Conservation (phyloP, 1,140 invertebrate genomes). For the Drosophila sp. region DNA sequence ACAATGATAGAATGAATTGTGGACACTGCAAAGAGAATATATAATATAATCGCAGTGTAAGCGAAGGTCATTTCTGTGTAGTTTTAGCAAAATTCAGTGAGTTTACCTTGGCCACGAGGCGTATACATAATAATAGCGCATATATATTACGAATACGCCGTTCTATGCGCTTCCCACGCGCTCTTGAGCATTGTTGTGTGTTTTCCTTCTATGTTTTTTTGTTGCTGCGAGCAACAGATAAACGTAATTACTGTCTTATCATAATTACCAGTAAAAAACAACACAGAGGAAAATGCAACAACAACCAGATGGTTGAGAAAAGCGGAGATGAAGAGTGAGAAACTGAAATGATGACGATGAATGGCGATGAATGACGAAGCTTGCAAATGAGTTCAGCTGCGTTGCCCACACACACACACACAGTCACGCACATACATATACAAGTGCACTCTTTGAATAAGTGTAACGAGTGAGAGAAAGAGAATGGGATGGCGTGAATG, state of each 20-base stretch:
- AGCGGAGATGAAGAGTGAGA: not conserved
- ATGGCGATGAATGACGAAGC: conserved; percentile 69
- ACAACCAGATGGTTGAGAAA: not conserved
- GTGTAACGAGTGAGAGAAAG: not conserved
- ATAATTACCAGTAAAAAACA: conserved; percentile 64
- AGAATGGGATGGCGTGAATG: not conserved
- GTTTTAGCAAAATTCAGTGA: conserved; percentile 35
- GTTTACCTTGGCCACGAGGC: conserved; percentile 58
- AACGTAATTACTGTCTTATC: conserved; percentile 82
- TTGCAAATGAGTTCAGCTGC: conserved; percentile 53
- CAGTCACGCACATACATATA: too few species aligned
- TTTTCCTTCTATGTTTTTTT: conserved; percentile 22
- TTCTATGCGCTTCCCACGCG: conserved; percentile 43
- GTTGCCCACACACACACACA: conserved; percentile 12
- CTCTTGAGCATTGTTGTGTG: conserved; percentile 42
- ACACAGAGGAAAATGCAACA: conserved; percentile 35
- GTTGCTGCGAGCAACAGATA: conserved; percentile 74
- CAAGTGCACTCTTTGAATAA: conserved; percentile 22
- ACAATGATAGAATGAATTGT: conserved; percentile 10
- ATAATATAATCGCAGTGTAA: not conserved
- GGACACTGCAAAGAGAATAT: not conserved
- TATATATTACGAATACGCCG: conserved; percentile 70
- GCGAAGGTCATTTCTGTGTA: conserved; percentile 44
- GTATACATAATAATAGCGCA: conserved; percentile 62
- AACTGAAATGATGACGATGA: conserved; percentile 61